Evolutionary conservation across 2,888 invertebrate species (phyloP).

Genomic region (Diaperis boleti): DNA sequence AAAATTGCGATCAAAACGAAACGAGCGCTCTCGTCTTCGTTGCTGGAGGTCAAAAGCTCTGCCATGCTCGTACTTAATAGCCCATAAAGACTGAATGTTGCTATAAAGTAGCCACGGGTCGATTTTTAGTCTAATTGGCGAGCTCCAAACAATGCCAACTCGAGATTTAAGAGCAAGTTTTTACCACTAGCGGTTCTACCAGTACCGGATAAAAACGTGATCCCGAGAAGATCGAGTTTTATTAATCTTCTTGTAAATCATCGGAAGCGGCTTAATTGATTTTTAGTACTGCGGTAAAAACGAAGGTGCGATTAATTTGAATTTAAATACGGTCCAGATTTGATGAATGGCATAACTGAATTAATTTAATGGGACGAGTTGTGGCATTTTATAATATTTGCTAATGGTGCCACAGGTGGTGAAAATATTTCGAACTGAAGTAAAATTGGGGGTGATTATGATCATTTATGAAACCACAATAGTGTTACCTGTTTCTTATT

Average conservation of each 20-base stretch:
- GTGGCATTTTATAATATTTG: neutral
- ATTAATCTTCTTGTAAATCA: constrained; percentile 26
- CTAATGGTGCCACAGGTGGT: too few relatives aligned
- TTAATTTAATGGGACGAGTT: neutral
- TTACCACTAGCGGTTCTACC: constrained; percentile 38
- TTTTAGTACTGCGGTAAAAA: constrained; percentile 10
- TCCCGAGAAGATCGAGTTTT: constrained; percentile 6
- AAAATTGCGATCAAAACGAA: too few relatives aligned
- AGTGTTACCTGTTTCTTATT: too few relatives aligned
- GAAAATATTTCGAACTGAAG: too few relatives aligned
- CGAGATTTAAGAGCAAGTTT: constrained; percentile 35
- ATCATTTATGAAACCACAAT: too few relatives aligned
- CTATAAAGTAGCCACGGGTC: constrained; percentile 1
- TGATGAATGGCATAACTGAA: too few relatives aligned
- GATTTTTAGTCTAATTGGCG: constrained; percentile 24
- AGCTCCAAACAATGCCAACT: constrained; percentile 22
- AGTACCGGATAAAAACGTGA: constrained; percentile 23
- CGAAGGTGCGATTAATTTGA: constrained; percentile 9
- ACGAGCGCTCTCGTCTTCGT: too few relatives aligned
- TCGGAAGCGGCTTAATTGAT: constrained; percentile 18
- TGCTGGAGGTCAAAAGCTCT: too few relatives aligned
- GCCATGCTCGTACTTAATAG: too few relatives aligned
- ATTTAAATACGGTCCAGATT: too few relatives aligned
- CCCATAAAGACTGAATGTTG: neutral
- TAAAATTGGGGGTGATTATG: too few relatives aligned